Evolutionary conservation across 2,113 vertebrate genomes (phyloP).

Genomic region (Dasyornis broadbenti): DNA sequence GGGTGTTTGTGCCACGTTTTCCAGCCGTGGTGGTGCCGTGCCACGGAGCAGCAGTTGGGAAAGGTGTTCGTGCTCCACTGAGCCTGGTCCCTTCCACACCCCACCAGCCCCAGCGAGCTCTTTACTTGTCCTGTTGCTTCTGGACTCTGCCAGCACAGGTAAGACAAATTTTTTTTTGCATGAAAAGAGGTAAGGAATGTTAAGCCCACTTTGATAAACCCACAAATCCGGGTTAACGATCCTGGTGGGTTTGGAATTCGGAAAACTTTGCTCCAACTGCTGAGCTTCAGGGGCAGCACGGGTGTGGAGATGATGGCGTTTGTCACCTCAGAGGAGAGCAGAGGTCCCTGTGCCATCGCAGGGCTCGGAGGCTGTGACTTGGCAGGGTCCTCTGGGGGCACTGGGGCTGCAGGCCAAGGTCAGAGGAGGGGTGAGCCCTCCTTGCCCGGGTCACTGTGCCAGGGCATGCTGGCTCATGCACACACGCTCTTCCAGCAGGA

Average conservation of each 20-base stretch:
- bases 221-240: not conserved
- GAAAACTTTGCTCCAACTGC: not conserved
- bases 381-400: not conserved
- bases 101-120: not conserved
- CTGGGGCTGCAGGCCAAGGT: not conserved
- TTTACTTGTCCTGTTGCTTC: not conserved
- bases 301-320: accelerated
- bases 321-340: accelerated
- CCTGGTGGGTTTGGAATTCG: not conserved
- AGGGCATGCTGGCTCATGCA: not conserved
- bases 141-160: not conserved
- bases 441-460: accelerated
- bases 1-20: accelerated
- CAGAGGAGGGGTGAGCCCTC: not conserved
- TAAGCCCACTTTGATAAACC: not conserved
- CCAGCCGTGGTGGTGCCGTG: accelerated
- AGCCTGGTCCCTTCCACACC: not conserved
- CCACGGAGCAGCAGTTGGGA: not conserved
- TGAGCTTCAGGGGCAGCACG: accelerated
- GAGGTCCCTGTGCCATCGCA: not conserved
- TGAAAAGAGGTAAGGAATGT: not conserved
- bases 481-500: not conserved
- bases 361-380: accelerated
- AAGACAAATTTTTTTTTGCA: not conserved
- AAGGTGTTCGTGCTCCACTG: not conserved